phyloP scores from a whole-genome alignment of 2,113 vertebrate genomes.

The Parus major region DNA sequence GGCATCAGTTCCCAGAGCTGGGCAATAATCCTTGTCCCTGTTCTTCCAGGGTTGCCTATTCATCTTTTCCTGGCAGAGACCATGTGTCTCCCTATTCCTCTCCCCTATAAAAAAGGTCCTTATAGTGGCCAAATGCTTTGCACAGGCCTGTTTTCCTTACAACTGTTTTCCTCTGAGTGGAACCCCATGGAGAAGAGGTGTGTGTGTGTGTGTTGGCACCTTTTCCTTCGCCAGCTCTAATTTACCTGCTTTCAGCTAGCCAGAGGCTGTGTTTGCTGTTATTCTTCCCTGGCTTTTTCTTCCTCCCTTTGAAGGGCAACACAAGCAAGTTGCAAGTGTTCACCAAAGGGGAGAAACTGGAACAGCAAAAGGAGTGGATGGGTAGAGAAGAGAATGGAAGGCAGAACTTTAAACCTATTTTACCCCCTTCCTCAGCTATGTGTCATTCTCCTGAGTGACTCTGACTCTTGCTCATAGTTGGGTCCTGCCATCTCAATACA shows the following conservation, averaged over 20 bases:
- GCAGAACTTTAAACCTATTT: not conserved
- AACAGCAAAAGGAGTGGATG: not conserved
- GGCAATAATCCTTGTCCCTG: slow-evolving; percentile 61
- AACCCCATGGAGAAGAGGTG: not conserved
- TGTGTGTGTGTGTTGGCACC: not conserved
- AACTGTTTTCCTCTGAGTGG: not conserved
- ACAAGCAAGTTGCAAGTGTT: not conserved
- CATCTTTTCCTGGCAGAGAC: slow-evolving; percentile 57
- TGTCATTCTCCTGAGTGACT: not conserved
- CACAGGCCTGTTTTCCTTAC: not conserved
- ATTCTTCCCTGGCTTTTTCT: not conserved
- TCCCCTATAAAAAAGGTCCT: not conserved
- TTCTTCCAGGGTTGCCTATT: slow-evolving; percentile 64
- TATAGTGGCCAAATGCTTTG: not conserved
- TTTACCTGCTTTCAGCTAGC: not conserved
- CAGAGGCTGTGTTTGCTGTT: not conserved
- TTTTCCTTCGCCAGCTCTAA: not conserved
- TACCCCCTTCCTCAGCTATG: not conserved
- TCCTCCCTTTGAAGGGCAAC: not conserved
- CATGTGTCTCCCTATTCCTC: not conserved
- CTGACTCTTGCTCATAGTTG: not conserved
- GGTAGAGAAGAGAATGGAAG: not conserved
- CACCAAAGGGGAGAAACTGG: not conserved
- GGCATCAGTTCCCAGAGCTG: slow-evolving; percentile 58
- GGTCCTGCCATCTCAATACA: not conserved